A percentile compares a stretch with the other conserved stretches of the same genome.
These are phyloP conservation scores for Laothoe populi DNA, from an alignment of 2,888 invertebrate species.

Conservation along the genomic window DNA sequence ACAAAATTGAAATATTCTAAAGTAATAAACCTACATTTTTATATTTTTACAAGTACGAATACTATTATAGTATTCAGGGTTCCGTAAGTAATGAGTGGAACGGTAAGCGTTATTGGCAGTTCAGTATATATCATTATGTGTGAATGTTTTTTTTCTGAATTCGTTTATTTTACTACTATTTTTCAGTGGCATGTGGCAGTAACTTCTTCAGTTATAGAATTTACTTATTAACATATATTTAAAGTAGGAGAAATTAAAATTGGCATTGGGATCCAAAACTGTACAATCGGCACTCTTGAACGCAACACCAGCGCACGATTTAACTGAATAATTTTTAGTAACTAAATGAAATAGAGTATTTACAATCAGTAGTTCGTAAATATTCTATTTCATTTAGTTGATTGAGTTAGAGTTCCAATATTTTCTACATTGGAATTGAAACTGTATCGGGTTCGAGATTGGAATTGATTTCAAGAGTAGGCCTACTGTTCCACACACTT, in stretches of 20 bases:
- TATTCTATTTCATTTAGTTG: too few relatives aligned
- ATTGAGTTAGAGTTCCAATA: too few relatives aligned
- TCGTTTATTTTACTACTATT: background rate
- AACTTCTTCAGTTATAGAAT: background rate
- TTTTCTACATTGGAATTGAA: too few relatives aligned
- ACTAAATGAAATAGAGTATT: too few relatives aligned
- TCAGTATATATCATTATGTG: background rate
- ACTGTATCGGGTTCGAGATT: too few relatives aligned
- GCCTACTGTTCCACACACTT: background rate
- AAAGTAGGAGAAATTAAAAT: background rate
- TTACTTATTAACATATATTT: background rate
- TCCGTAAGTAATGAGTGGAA: background rate
- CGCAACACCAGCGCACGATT: too few relatives aligned
- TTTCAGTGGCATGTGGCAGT: too few relatives aligned
- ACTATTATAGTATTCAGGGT: background rate
- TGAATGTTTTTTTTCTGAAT: background rate
- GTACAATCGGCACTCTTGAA: too few relatives aligned
- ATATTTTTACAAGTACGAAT: background rate
- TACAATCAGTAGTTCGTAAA: too few relatives aligned
- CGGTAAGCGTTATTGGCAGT: background rate
- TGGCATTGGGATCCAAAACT: too few relatives aligned
- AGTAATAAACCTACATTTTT: conserved; percentile 18
- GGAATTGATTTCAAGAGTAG: too few relatives aligned
- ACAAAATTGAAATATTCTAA: conserved; percentile 7
- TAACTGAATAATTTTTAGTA: too few relatives aligned